Evolutionary conservation across 2,113 vertebrate species (phyloP), one percentile per base, ranked within the genome.

Genomic region (Centrocercus urophasianus): DNA sequence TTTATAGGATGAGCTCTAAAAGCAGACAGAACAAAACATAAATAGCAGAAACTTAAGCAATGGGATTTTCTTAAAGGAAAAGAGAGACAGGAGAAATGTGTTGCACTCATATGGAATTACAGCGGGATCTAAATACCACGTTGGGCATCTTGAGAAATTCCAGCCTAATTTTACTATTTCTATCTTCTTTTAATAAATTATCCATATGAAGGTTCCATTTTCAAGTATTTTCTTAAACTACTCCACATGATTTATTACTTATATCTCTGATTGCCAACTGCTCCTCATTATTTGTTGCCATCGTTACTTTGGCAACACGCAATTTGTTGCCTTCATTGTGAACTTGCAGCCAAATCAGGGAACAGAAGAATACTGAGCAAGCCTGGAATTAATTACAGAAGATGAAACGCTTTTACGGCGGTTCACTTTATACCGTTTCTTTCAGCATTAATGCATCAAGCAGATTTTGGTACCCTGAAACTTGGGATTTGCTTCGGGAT

Each of bases 231-330:
- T 47, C 56, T 57, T 13, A 64, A 52, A 43, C 15, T 48, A 43
- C 36, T 77, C 34, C 17, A 10, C 2, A 1, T 65, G 74, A 64
- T 69, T 86, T 79, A 79, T 69, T 64, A 28, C 57, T 12, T 11
- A 6, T 30, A 45, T 22, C 72, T 82, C 80, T 61, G 73, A 86
- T 83, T 70, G 71, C 59, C 57, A 45, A 82, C 75, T 67, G 88
- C 74, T 93, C 47, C 6, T 70, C 52, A 75, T 74, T 78, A 78
- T 84, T 71, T 82, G 82, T 78, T 91, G 85, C 70, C 71, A 38
- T 45, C 32, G 7, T 71, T 75, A 71, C 77, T 82, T 60, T 32
- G 12, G 38, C 81, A 60, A 70, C 0, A 4, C 5, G 36, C 42
- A 72, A 56, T 75, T 60, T 38, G 48, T 45, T 59, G 64, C 73